Evolutionary conservation across 2,888 invertebrate species (phyloP), one percentile per base, ranked within the genome.

Genomic region (Mamestra brassicae): DNA sequence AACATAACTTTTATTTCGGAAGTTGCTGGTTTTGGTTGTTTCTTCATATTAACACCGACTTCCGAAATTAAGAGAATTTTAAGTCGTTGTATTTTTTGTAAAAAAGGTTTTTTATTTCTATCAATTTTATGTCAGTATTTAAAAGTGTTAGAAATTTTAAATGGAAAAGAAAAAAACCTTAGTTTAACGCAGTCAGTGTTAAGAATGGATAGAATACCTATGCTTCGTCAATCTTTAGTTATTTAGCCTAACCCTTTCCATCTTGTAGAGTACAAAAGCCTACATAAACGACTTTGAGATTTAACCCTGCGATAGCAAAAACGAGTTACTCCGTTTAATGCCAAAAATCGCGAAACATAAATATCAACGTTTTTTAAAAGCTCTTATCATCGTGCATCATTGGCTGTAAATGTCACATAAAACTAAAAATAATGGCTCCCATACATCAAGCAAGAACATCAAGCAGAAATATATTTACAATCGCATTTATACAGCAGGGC

Each of bases 351-450:
- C 62, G 34, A 69, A 69, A 55, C 45, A 71, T 64, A 71, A 74
- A 74, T 71, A 71, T 55, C 52, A 72, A 70, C 54, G 61, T 67
- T 75, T 71, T 78, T 52, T 61, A 63, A 71, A 57, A 65, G 68
- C 66, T 74, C 74, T 80, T 76, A 83, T 76, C 85, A 75, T 66
- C 73, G 64, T 64, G 75, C 72, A 76, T 78, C 73, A 80, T 71
- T 78, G 74, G 17, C 63, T 71, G 78, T 85, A 85, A 81, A 76
- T 66, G 80, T 78, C 81, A 70, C 76, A 82, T 84, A 76, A 80
- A 85, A 82, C 72, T 71, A 74, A 69, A 81, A 81, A 63, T 87
- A 80, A 84, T 78, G 69, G 67, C 36, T 10, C 47, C 4, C 61
- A 76, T 77, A 69, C 63, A 83, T 86, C 76, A 63, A 68, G 55